These are phyloP conservation scores for Polypterus senegalus DNA, from an alignment of 2,113 vertebrate genomes.

Conservation along the genomic window DNA sequence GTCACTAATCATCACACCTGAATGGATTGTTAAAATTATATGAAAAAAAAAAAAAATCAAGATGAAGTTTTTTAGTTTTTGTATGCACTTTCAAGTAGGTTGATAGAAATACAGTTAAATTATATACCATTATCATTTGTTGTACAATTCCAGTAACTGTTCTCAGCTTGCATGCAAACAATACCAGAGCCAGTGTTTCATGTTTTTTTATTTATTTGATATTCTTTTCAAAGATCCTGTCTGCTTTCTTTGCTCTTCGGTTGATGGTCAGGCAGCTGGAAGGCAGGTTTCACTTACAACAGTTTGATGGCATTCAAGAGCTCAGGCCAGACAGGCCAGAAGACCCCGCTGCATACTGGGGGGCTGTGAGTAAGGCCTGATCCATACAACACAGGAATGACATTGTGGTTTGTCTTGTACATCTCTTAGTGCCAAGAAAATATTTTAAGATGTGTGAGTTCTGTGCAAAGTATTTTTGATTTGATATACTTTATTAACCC, in stretches of 20 bases:
- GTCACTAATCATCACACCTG: too few species aligned
- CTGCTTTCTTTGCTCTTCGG: slow-evolving; percentile 64
- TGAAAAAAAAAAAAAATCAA: too few species aligned
- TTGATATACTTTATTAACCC: not conserved
- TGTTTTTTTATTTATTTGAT: not conserved
- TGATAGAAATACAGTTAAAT: too few species aligned
- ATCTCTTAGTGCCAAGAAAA: not conserved
- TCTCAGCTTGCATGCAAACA: too few species aligned
- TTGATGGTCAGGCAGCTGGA: slow-evolving; percentile 74
- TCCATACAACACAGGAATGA: not conserved
- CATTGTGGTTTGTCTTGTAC: not conserved
- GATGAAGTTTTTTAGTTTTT: too few species aligned
- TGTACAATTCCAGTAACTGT: too few species aligned
- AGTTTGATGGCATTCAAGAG: slow-evolving; percentile 55
- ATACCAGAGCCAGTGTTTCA: too few species aligned
- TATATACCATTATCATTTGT: too few species aligned
- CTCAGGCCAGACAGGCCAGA: slow-evolving; percentile 8
- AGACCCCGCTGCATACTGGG: slow-evolving; percentile 4
- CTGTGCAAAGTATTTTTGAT: not conserved
- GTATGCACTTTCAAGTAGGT: too few species aligned
- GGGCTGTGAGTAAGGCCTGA: slow-evolving; percentile 19
- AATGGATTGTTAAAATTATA: too few species aligned
- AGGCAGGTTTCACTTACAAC: slow-evolving; percentile 61
- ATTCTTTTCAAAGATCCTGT: slow-evolving; percentile 33
- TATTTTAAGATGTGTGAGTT: not conserved